Evolutionary conservation across 2,888 invertebrate species (phyloP).

Genomic region (Cremastinae sp.): DNA sequence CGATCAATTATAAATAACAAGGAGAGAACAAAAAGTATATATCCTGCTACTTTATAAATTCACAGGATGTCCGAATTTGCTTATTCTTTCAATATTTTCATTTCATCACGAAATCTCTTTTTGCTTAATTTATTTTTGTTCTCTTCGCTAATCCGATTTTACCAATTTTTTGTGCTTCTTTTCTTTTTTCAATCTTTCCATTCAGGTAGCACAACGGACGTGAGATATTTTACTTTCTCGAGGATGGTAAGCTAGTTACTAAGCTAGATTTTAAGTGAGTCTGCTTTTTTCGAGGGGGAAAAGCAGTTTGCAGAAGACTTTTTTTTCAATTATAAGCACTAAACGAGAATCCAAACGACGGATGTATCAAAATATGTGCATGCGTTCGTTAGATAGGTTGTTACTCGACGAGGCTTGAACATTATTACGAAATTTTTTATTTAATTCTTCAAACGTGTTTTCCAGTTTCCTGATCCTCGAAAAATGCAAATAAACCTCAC

Average conservation of each 20-base stretch:
- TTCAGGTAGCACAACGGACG: slow-evolving; percentile 60
- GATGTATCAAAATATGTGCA: slow-evolving; percentile 33
- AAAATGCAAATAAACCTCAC: slow-evolving; percentile 99
- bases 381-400: slow-evolving; percentile 24
- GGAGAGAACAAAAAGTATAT: slow-evolving; percentile 21
- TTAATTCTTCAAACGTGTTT: slow-evolving; percentile 70
- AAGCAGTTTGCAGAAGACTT: slow-evolving; percentile 75
- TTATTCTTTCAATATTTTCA: slow-evolving; percentile 25
- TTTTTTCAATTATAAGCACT: slow-evolving; percentile 24
- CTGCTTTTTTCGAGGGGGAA: slow-evolving; percentile 80
- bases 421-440: background rate
- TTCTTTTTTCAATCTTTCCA: slow-evolving; percentile 50
- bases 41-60: slow-evolving; percentile 25
- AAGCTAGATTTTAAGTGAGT: slow-evolving; percentile 68
- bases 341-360: slow-evolving; percentile 36
- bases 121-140: slow-evolving; percentile 26
- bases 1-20: slow-evolving; percentile 5
- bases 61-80: slow-evolving; percentile 17
- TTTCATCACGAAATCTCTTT: slow-evolving; percentile 4
- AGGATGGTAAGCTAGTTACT: slow-evolving; percentile 72
- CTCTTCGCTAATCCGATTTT: slow-evolving; percentile 36
- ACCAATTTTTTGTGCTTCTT: slow-evolving; percentile 42
- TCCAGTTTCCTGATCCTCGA: slow-evolving; percentile 96
- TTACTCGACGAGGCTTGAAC: slow-evolving; percentile 13
- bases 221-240: slow-evolving; percentile 30